Evolutionary conservation across 2,888 invertebrate genomes (phyloP).

Genomic region (Aphodius granarius): DNA sequence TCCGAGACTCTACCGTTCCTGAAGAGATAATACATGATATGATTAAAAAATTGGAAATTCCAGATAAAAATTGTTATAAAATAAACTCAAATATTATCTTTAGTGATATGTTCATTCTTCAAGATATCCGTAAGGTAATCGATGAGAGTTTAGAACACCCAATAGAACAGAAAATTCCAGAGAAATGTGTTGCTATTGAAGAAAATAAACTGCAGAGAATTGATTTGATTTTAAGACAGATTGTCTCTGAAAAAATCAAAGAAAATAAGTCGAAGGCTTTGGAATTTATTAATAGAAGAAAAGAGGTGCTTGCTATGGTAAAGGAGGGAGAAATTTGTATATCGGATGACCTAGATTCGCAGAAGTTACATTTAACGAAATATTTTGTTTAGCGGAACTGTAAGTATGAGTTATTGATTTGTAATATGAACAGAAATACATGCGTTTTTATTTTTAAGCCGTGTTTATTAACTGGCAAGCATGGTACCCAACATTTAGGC

Average conservation of each 20-base stretch:
- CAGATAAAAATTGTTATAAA: conserved; percentile 21
- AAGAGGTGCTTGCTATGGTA: conserved; percentile 26
- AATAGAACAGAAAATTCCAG: not conserved
- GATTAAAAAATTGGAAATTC: conserved; percentile 27
- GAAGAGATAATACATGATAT: conserved; percentile 28
- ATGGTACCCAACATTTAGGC: too few species aligned
- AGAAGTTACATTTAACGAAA: not conserved
- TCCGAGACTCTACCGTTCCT: conserved; percentile 24
- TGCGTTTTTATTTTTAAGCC: too few species aligned
- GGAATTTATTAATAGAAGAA: conserved; percentile 22
- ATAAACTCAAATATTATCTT: conserved; percentile 22
- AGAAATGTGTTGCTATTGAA: conserved; percentile 7
- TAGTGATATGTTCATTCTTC: conserved; percentile 2
- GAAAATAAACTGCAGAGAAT: conserved; percentile 26
- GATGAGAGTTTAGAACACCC: conserved; percentile 22
- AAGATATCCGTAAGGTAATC: conserved; percentile 20
- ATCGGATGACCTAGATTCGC: conserved; percentile 13
- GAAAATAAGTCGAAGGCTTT: conserved; percentile 15
- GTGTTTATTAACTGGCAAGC: too few species aligned
- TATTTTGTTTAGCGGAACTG: not conserved
- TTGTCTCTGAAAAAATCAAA: conserved; percentile 27
- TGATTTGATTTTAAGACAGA: conserved; percentile 32
- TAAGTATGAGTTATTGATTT: not conserved
- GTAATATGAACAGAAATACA: too few species aligned
- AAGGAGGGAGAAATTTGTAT: conserved; percentile 23